phyloP scores from a whole-genome alignment of 2,888 invertebrate genomes.

The Troides oblongomaculatus region DNA sequence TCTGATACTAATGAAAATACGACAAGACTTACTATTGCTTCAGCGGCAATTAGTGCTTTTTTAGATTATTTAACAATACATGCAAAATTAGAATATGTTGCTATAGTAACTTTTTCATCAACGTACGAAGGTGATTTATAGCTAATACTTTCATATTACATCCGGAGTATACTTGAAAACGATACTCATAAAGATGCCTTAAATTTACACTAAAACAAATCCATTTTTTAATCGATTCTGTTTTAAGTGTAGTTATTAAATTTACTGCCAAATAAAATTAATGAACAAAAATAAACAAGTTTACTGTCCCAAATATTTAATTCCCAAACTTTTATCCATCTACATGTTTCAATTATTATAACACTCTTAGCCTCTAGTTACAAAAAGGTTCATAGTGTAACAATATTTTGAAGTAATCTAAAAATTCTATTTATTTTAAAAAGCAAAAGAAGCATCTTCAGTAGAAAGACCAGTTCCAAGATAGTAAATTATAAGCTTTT shows the following conservation, averaged over 20 bases:
- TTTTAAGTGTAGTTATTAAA: no score
- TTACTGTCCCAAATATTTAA: not conserved
- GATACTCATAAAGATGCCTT: no score
- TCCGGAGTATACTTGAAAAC: not conserved
- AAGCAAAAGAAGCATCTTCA: no score
- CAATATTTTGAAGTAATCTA: no score
- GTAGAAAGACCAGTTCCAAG: no score
- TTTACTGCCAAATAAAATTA: no score
- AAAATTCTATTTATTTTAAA: conserved; percentile 1
- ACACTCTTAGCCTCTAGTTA: not conserved
- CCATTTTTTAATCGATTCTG: no score
- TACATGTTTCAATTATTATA: not conserved
- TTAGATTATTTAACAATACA: conserved; percentile 66
- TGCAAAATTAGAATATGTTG: conserved; percentile 70
- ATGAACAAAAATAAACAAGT: not conserved
- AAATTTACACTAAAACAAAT: no score
- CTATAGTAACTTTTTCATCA: conserved; percentile 68
- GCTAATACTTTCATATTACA: not conserved
- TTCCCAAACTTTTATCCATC: not conserved
- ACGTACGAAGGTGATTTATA: conserved; percentile 59
- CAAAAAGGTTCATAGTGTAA: no score
- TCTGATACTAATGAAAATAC: conserved; percentile 62
- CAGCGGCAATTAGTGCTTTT: conserved; percentile 66
- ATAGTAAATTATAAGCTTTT: no score
- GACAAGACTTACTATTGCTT: conserved; percentile 63